Conservation (phyloP, 2,888 invertebrate species). For the Rotaria socialis region DNA sequence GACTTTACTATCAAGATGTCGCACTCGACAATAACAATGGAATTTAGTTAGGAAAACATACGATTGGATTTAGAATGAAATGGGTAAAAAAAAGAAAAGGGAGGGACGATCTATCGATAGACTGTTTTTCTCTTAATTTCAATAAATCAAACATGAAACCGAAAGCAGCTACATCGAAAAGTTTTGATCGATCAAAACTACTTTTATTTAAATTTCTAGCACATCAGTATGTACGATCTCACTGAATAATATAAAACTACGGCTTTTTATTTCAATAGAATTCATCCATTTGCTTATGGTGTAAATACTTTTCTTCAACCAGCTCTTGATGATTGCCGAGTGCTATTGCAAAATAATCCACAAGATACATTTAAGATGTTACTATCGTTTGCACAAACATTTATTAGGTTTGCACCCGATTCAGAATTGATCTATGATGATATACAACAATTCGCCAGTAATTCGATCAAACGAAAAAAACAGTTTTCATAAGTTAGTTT, state of each 20-base stretch:
- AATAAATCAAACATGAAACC: background rate
- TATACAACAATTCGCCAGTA: background rate
- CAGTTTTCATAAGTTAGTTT: background rate
- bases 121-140: background rate
- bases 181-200: background rate
- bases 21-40: background rate
- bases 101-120: background rate
- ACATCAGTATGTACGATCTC: background rate
- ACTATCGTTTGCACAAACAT: background rate
- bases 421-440: slow-evolving; percentile 28
- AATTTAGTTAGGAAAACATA: background rate
- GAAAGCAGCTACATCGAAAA: background rate
- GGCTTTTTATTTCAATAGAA: background rate
- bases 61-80: background rate
- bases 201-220: slow-evolving; percentile 7
- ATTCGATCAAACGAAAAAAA: background rate
- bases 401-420: background rate
- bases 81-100: background rate
- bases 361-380: background rate
- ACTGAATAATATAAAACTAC: no score
- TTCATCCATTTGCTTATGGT: slow-evolving; percentile 32
- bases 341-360: background rate
- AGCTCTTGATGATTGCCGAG: slow-evolving; percentile 9
- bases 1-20: background rate
- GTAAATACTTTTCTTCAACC: slow-evolving; percentile 7